Evolutionary conservation across 2,797 vertebrate genomes (phyloP), one percentile per base, ranked within the genome.

Genomic region (Cryptoprocta ferox): DNA sequence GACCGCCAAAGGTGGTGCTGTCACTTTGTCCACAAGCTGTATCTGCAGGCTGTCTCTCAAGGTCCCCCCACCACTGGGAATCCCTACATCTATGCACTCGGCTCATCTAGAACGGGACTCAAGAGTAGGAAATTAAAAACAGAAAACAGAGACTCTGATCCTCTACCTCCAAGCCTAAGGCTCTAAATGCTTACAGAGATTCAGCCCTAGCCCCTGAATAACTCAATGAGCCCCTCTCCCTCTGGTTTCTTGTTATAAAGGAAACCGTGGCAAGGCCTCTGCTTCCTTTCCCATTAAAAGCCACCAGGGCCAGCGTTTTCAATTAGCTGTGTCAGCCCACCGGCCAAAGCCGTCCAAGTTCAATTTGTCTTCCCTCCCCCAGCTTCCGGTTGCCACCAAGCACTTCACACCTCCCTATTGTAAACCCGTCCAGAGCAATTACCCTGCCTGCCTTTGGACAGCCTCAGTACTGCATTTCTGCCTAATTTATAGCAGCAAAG

Each of bases 341-440:
- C 63, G 78, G 83, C 91, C 3, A 24, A 75, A 96, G 95, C 92
- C 3, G 75, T 84, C 93, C 97, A 84, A 94, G 95, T 98, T 97
- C 96, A 98, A 86, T 70, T 78, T 83, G 66, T 16, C 63, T n/a
- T 88, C 89, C 89, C 94, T 92, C 73, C 81, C 97, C 71, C 61
- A 59, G 87, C 91, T 97, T 96, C 80, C 56, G 4, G 1, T 90
- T 89, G 97, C 84, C 92, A 78, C 28, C 92, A 21, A 95, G 98
- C 97, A 95, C 96, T 99, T 99, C 98, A 32, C 99, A 99, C 99
- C 98, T 99, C 98, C 97, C 98, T 92, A 96, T 98, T 98, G 98
- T 99, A 99, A 99, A 99, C 98, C 99, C 98, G 99, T 99, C 99
- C 97, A 97, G 97, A 98, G 98, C 98, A 98, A 99, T 99, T 98